Conservation (phyloP, 1,140 invertebrate genomes). For the Arion vulgaris region DNA sequence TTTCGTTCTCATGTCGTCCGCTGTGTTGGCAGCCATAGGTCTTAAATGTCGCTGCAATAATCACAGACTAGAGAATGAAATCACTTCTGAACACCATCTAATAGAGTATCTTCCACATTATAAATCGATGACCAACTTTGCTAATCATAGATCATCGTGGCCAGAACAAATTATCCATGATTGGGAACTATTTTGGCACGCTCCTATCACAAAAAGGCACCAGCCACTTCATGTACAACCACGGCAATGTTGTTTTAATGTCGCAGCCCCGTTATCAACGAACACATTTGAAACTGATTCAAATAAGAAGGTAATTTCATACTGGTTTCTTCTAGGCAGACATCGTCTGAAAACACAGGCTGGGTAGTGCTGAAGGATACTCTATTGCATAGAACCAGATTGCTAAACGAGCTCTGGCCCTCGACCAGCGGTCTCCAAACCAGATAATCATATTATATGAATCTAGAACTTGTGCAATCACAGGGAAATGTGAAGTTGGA, state of each 20-base stretch:
- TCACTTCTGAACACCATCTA: not conserved
- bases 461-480: not conserved
- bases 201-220: not conserved
- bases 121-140: not conserved
- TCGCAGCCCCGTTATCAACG: too few species aligned
- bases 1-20: not conserved
- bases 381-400: not conserved
- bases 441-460: not conserved
- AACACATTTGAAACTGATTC: too few species aligned
- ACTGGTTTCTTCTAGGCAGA: too few species aligned
- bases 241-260: not conserved
- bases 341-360: not conserved
- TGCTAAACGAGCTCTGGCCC: not conserved
- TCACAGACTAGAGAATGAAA: not conserved
- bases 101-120: not conserved
- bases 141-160: constrained; percentile 4
- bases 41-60: not conserved
- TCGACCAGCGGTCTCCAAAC: not conserved
- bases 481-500: not conserved
- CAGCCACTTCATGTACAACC: not conserved
- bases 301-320: too few species aligned
- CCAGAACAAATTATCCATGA: not conserved
- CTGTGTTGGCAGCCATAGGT: too few species aligned
- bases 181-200: not conserved
- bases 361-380: not conserved